Evolutionary conservation across 2,113 vertebrate species (phyloP), one percentile per base, ranked within the genome.

Genomic region (Tetrax tetrax): DNA sequence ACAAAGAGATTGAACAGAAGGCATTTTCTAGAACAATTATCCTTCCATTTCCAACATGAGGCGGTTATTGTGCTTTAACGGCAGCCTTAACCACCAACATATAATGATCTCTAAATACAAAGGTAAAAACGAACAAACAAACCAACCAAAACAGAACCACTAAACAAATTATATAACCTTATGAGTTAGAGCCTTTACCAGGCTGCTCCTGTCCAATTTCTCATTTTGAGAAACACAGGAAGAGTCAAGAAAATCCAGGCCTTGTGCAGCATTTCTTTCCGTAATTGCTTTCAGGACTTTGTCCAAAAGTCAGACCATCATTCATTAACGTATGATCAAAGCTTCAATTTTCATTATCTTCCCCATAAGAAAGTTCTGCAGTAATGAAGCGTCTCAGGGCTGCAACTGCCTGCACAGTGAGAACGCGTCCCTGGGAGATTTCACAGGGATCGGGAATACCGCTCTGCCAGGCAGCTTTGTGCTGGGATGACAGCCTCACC

Each of bases 21-120:
- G 87, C 48, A 64, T 78, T 68, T 95, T 95, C 93, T 89, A 78
- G 90, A 95, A 91, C 56, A 77, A 88, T 38, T 81, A 88, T 8
- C 41, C 41, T 72, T 75, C 43, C 16, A 19, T 83, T 91, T 93
- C 61, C 33, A 81, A n/a, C 19, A 53, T 1, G 11, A 76, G 31
- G 47, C 21, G 48, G 85, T 47, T 86, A 70, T 43, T 59, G 28
- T 45, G 19, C 35, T 68, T 71, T 57, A 88, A 24, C 3, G 25
- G 63, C 51, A 90, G 28, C 41, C 45, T 86, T 75, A 72, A 68
- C 47, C 47, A 51, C 14, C 37, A 51, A 33, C 18, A 19, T 17
- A 22, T 12, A 77, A 59, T 1, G 12, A 77, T 13, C 27, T 12
- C 9, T 18, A 47, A 72, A 65, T 2, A 80, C 1, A 81, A 88